phyloP scores from a whole-genome alignment of 2,888 invertebrate species.

The Diarsia dahlii region DNA sequence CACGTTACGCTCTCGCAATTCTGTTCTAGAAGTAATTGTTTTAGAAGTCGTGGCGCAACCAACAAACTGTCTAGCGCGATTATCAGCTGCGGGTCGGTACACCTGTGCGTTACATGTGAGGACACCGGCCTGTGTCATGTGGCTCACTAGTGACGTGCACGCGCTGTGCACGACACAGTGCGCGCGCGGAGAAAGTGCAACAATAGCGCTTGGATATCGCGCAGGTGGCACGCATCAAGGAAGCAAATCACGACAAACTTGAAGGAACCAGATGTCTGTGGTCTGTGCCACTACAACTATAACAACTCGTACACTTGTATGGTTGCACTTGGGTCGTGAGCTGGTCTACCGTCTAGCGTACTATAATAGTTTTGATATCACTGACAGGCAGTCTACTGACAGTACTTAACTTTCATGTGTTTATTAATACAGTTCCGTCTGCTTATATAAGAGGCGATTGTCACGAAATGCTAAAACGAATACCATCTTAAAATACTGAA shows the following conservation, averaged over 20 bases:
- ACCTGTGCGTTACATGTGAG: neutral
- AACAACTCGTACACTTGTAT: neutral
- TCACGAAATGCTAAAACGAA: neutral
- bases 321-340: neutral
- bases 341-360: neutral
- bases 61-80: neutral
- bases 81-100: neutral
- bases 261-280: neutral
- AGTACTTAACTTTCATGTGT: too few relatives aligned
- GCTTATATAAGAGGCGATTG: neutral
- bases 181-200: slow-evolving; percentile 3
- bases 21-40: neutral
- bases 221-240: neutral
- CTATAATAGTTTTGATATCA: neutral
- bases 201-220: neutral
- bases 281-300: neutral
- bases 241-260: neutral
- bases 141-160: neutral
- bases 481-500: neutral
- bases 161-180: too few relatives aligned
- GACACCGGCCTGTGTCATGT: neutral
- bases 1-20: neutral
- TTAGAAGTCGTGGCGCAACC: neutral
- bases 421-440: neutral
- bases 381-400: too few relatives aligned